phyloP scores from a whole-genome alignment of 2,113 vertebrate species.

The Porphyrio hochstetteri region DNA sequence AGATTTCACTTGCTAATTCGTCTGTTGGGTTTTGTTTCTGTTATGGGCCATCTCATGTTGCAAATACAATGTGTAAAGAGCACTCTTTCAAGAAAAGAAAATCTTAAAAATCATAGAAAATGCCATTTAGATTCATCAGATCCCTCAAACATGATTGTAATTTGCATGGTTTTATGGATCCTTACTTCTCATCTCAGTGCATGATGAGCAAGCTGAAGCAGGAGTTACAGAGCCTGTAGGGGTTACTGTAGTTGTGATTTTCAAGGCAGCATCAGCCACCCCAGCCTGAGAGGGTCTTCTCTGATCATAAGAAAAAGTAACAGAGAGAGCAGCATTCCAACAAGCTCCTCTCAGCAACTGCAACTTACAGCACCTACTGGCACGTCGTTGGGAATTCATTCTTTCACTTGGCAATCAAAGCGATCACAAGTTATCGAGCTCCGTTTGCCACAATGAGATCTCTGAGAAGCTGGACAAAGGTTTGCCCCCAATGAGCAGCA shows the following conservation, averaged over 20 bases:
- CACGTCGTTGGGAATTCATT: background rate
- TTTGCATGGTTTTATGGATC: background rate
- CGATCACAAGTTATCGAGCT: constrained; percentile 56
- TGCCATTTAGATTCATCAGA: background rate
- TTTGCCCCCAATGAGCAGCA: constrained; percentile 83
- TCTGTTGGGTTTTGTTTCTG: background rate
- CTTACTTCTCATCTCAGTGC: background rate
- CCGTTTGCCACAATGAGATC: constrained; percentile 82
- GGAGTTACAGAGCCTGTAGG: background rate
- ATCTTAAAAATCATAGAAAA: background rate
- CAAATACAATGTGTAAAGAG: background rate
- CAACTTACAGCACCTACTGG: background rate
- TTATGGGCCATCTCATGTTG: background rate
- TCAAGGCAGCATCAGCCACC: background rate
- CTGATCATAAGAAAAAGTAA: background rate
- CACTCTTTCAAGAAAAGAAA: background rate
- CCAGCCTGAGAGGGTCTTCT: background rate
- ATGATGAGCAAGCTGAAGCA: background rate
- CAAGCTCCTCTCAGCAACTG: background rate
- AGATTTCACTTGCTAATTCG: background rate
- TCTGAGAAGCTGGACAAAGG: constrained; percentile 63
- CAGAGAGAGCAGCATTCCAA: constrained; percentile 6
- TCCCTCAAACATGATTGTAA: background rate
- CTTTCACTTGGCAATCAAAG: background rate
- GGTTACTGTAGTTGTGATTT: background rate